A percentile compares a stretch with the other conserved stretches of the same genome.
These are phyloP conservation scores for Schizopygopsis pylzovi DNA, from an alignment of 2,797 vertebrate genomes.

Conservation along the genomic window DNA sequence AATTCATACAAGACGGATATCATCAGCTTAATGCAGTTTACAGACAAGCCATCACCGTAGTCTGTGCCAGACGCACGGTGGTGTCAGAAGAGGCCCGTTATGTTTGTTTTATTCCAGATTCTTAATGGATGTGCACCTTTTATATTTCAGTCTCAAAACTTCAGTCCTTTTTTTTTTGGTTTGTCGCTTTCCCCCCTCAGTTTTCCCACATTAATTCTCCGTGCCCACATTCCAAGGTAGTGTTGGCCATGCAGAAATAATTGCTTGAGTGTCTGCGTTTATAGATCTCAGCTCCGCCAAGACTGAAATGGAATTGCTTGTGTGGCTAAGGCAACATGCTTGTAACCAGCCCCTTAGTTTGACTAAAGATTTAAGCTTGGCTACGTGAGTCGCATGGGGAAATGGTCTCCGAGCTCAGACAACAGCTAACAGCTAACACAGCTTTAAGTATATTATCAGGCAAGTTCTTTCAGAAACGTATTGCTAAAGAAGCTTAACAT, in stretches of 20 bases:
- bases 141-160: background rate
- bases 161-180: constrained; percentile 13
- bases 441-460: constrained; percentile 98
- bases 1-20: constrained; percentile 76
- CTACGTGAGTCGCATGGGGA: constrained; percentile 87
- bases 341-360: constrained; percentile 85
- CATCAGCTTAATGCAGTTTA: constrained; percentile 73
- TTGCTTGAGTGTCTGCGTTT: constrained; percentile 42
- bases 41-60: constrained; percentile 67
- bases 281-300: constrained; percentile 31
- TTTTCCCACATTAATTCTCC: constrained; percentile 50
- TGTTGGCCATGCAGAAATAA: constrained; percentile 54
- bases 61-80: constrained; percentile 61
- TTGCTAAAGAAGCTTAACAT: constrained; percentile 99
- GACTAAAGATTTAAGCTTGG: constrained; percentile 92
- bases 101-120: constrained; percentile 24
- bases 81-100: constrained; percentile 21
- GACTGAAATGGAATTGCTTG: constrained; percentile 38
- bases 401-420: constrained; percentile 80
- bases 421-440: constrained; percentile 93
- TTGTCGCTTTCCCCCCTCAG: background rate
- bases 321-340: constrained; percentile 79
- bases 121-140: background rate
- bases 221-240: constrained; percentile 33
- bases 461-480: constrained; percentile 97